Evolutionary conservation across 1,140 invertebrate genomes (phyloP), one percentile per base, ranked within the genome.

Genomic region (Formica selysi): DNA sequence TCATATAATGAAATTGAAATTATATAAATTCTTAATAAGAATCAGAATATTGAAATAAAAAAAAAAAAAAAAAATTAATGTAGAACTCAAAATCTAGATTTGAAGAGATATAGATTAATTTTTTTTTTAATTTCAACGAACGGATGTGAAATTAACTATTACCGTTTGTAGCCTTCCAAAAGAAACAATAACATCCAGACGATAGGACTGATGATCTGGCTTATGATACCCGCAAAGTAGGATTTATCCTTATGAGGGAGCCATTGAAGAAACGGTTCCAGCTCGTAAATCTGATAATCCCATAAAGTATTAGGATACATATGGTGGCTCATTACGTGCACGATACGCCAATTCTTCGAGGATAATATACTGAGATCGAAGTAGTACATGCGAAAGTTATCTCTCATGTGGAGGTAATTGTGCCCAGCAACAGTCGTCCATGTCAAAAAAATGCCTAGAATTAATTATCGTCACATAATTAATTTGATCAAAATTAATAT

Each of bases 311-410:
- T 98, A 0, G 98, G 96, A 90, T 97, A 98, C 16, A 97, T 93
- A 93, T 98, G 98, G 93, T 98, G 98, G 41, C 97, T 98, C 29
- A 98, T 91, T 0, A 95, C 96, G 90, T 98, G 98, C 0, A 96
- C 96, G 57, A 98, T 96, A 87, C 98, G 95, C 96, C 97, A 98
- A 81, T 97, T 96, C 80, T 96, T 95, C n/a, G 96, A 97, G 3
- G 96, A 96, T 93, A 97, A 93, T 68, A 97, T 91, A 41, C 95
- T 94, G 16, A 98, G 92, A 91, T 98, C 97, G 83, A 97, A 97
- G 57, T 97, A 96, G 91, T 97, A 98, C 97, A 98, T 98, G 64
- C 98, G 96, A 96, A 97, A 98, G 91, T 96, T 98, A 91, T 98
- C 97, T 29, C 95, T 96, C 90, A 97, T 96, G 92, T 98, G 98